phyloP scores from a whole-genome alignment of 2,888 invertebrate genomes.

The Morpho deidamia region DNA sequence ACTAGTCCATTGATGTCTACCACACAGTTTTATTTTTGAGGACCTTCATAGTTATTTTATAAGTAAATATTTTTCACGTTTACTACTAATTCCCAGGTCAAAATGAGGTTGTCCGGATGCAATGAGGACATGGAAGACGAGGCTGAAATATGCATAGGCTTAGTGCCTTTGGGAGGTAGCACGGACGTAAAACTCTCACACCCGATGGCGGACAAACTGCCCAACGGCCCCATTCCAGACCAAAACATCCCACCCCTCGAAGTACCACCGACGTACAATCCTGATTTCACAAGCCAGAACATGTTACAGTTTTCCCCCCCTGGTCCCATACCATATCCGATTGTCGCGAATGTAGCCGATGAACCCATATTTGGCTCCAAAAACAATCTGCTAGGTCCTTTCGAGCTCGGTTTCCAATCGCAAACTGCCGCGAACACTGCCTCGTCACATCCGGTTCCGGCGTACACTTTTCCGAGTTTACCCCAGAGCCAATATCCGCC shows the following conservation, averaged over 20 bases:
- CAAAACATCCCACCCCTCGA: constrained; percentile 3
- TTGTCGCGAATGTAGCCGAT: constrained; percentile 5
- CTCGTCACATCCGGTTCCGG: not conserved
- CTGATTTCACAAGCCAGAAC: not conserved
- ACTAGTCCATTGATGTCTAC: too few relatives aligned
- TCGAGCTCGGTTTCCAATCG: constrained; percentile 8
- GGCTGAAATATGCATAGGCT: constrained; percentile 47
- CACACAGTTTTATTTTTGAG: too few relatives aligned
- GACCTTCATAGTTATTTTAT: too few relatives aligned
- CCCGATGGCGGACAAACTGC: constrained; percentile 42
- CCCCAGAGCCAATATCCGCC: not conserved
- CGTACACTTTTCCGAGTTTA: constrained; percentile 4
- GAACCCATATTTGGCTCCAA: constrained; percentile 9
- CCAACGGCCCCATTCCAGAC: constrained; percentile 38
- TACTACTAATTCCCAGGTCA: constrained; percentile 36
- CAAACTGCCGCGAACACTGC: not conserved
- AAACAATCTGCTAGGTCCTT: constrained; percentile 4
- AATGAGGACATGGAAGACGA: constrained; percentile 47
- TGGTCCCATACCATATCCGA: constrained; percentile 12
- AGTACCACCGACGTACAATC: not conserved
- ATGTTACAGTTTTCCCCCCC: constrained; percentile 25
- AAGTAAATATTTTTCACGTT: too few relatives aligned
- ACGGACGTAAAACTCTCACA: constrained; percentile 28
- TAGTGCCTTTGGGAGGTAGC: constrained; percentile 36
- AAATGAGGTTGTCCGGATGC: constrained; percentile 50